Conservation (phyloP, 2,113 vertebrate genomes). For the Lepisosteus osseus region DNA sequence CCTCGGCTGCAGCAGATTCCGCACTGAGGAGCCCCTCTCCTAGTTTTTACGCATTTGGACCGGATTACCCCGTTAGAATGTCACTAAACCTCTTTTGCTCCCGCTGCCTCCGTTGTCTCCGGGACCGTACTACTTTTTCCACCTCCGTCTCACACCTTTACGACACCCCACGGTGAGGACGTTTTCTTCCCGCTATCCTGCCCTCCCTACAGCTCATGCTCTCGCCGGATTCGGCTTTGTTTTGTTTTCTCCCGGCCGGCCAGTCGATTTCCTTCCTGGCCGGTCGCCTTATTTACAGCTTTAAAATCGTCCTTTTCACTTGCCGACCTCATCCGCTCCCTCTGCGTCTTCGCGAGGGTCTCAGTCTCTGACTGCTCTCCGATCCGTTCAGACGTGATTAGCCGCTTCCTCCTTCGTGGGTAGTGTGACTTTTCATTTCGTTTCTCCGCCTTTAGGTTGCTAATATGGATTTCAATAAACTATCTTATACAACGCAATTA, state of each 20-base stretch:
- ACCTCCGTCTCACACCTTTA: neutral
- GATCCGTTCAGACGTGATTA: no score
- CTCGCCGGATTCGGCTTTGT: neutral
- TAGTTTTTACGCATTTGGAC: neutral
- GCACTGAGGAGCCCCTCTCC: neutral
- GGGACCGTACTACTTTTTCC: no score
- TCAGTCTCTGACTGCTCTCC: no score
- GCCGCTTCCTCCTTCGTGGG: no score
- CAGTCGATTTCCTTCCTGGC: neutral
- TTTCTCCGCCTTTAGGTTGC: no score
- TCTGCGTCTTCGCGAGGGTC: neutral
- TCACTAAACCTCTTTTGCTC: no score
- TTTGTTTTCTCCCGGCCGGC: neutral
- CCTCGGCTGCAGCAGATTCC: neutral
- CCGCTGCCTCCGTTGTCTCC: no score
- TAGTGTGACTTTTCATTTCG: no score
- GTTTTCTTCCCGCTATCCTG: neutral
- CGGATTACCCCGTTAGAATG: no score
- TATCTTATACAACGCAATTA: no score
- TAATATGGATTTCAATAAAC: no score
- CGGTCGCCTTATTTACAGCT: neutral
- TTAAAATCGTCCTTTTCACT: neutral
- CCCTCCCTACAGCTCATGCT: neutral
- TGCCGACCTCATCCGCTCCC: neutral
- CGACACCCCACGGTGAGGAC: neutral